Conservation (phyloP, 2,888 invertebrate species). For the Hypercompe scribonia region DNA sequence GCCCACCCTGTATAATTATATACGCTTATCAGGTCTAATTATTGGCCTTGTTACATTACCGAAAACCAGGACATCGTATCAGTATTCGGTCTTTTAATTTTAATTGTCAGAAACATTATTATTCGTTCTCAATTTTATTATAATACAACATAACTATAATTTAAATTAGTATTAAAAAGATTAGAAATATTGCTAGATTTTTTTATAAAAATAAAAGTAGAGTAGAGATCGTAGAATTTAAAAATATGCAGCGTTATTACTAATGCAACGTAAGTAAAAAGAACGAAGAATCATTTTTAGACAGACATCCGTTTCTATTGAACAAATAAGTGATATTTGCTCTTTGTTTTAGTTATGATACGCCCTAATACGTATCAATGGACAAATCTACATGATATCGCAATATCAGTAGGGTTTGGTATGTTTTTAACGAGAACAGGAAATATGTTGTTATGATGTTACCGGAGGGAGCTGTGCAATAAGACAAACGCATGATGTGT, state of each 20-base stretch:
- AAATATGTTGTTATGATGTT: conserved; percentile 3
- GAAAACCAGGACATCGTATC: neutral
- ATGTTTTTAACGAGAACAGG: conserved; percentile 1
- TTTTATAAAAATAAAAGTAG: too few relatives aligned
- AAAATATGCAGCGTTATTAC: too few relatives aligned
- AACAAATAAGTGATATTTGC: neutral
- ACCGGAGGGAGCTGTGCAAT: neutral
- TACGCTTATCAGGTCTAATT: too few relatives aligned
- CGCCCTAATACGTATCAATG: neutral
- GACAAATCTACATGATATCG: neutral
- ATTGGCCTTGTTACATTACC: neutral
- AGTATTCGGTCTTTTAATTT: neutral
- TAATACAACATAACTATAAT: too few relatives aligned
- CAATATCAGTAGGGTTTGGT: neutral
- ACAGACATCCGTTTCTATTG: neutral
- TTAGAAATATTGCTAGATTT: too few relatives aligned
- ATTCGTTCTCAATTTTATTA: too few relatives aligned
- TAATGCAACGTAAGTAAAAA: neutral
- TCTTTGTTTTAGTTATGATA: neutral
- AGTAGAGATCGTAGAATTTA: too few relatives aligned
- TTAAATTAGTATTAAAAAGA: too few relatives aligned
- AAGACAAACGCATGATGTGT: neutral
- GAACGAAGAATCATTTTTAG: neutral
- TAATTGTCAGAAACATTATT: too few relatives aligned
- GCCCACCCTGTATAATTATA: too few relatives aligned